Evolutionary conservation across 2,888 invertebrate genomes (phyloP).

Genomic region (Synergus umbraculus): DNA sequence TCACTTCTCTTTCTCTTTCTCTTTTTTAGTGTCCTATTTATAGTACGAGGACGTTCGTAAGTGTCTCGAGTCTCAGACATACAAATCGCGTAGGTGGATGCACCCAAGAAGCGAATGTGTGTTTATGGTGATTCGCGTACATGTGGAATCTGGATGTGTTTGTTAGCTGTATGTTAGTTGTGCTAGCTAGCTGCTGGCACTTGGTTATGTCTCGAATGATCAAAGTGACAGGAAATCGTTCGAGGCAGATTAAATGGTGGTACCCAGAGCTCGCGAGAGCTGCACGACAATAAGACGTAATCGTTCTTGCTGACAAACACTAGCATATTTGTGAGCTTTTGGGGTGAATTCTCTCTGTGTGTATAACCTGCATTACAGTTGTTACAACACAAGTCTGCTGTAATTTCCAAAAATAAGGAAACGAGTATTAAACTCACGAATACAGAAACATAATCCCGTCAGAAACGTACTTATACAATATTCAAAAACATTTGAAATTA

Average conservation of each 20-base stretch:
- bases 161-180: background rate
- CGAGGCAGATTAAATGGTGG: background rate
- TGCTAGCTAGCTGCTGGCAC: background rate
- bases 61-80: conserved; percentile 35
- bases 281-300: background rate
- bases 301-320: background rate
- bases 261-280: background rate
- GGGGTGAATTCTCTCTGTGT: background rate
- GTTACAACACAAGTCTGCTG: too few relatives aligned
- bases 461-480: too few relatives aligned
- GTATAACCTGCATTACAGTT: too few relatives aligned
- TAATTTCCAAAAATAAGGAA: too few relatives aligned
- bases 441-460: too few relatives aligned
- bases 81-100: conserved; percentile 24
- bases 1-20: background rate
- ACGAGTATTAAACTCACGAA: too few relatives aligned
- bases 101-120: background rate
- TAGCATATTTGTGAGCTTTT: background rate
- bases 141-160: background rate
- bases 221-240: conserved; percentile 14
- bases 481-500: too few relatives aligned
- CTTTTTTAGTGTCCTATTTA: conserved; percentile 32
- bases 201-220: conserved; percentile 3
- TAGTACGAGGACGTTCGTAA: conserved; percentile 42
- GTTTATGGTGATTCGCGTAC: conserved; percentile 1